Conservation (phyloP, 2,888 invertebrate species). For the Lordiphosa fenestrarum region DNA sequence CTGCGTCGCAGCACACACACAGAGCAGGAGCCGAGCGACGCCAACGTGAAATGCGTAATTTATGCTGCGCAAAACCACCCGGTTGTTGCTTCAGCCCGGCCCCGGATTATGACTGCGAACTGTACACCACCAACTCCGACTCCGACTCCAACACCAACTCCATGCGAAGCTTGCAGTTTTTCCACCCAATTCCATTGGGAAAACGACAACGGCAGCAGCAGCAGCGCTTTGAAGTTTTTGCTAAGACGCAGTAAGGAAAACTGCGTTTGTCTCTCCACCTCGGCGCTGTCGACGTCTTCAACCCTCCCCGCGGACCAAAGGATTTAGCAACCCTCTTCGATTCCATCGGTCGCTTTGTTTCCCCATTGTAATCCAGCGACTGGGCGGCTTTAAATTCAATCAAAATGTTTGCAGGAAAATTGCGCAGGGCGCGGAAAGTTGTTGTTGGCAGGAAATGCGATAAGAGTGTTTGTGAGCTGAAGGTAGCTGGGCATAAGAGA, state of each 20-base stretch:
- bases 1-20: conserved; percentile 59
- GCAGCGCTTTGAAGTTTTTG: conserved; percentile 44
- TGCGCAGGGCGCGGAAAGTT: conserved; percentile 32
- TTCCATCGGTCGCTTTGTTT: conserved; percentile 25
- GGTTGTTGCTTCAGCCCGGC: conserved; percentile 46
- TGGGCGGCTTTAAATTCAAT: conserved; percentile 50
- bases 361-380: conserved; percentile 43
- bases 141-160: conserved; percentile 32
- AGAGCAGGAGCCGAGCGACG: conserved; percentile 23
- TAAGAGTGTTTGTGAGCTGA: neutral
- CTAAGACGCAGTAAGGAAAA: conserved; percentile 67
- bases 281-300: conserved; percentile 29
- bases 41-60: conserved; percentile 65
- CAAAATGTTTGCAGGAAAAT: conserved; percentile 39
- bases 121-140: conserved; percentile 3
- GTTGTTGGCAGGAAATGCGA: conserved; percentile 10
- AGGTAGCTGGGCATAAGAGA: neutral
- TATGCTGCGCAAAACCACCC: conserved; percentile 59
- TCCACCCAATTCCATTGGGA: conserved; percentile 21
- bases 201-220: too few species aligned
- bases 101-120: conserved; percentile 33
- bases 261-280: conserved; percentile 59
- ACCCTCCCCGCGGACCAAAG: conserved; percentile 29
- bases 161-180: conserved; percentile 52
- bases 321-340: conserved; percentile 25